These are phyloP conservation scores for Drosophila tripunctata DNA, from an alignment of 2,888 invertebrate genomes.

Conservation along the genomic window DNA sequence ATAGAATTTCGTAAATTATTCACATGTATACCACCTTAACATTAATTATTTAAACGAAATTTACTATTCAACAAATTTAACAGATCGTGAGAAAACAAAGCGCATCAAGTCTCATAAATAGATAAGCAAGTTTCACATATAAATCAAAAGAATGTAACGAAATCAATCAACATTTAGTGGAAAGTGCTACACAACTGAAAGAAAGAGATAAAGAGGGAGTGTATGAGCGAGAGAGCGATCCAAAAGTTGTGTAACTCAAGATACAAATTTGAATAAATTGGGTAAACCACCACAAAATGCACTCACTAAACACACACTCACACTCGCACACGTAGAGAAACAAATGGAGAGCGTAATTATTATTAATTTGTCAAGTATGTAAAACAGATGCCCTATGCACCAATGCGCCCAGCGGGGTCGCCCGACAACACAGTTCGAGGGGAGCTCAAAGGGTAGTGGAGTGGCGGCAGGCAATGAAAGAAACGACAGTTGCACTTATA, in stretches of 20 bases:
- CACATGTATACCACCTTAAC: not conserved
- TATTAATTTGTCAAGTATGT: slow-evolving; percentile 79
- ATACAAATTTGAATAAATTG: slow-evolving; percentile 33
- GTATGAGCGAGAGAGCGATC: not conserved
- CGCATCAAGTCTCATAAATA: not conserved
- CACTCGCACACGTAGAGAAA: slow-evolving; percentile 7
- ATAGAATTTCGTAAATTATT: too few species aligned
- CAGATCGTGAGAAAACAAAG: slow-evolving; percentile 30
- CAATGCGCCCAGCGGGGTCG: slow-evolving; percentile 37
- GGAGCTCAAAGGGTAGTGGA: not conserved
- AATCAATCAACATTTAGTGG: slow-evolving; percentile 66
- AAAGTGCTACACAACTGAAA: slow-evolving; percentile 24
- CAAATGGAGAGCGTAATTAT: slow-evolving; percentile 66
- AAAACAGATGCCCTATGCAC: slow-evolving; percentile 72
- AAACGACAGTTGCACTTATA: slow-evolving; percentile 40
- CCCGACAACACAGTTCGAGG: not conserved
- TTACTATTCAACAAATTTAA: not conserved
- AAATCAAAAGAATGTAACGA: slow-evolving; percentile 43
- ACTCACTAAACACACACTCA: slow-evolving; percentile 15
- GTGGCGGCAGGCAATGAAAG: slow-evolving; percentile 3
- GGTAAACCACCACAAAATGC: slow-evolving; percentile 38
- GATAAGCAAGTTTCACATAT: slow-evolving; percentile 19
- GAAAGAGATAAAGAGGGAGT: not conserved
- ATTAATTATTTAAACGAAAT: not conserved
- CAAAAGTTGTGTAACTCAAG: slow-evolving; percentile 29